Conservation (phyloP, 1,140 invertebrate genomes). For the Lordiphosa mommai region DNA sequence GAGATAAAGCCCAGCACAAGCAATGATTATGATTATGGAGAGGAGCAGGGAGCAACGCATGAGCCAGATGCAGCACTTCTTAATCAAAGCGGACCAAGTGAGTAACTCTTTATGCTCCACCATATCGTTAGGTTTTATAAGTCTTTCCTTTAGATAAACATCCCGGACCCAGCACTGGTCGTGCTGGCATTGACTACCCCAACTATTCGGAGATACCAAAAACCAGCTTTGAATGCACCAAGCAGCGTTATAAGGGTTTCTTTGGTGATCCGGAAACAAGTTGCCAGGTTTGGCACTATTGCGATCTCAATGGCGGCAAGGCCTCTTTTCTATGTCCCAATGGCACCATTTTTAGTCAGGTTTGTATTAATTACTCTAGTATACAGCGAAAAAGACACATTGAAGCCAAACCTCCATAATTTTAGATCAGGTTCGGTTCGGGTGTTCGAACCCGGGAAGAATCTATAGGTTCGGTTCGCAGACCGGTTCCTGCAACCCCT, state of each 20-base stretch:
- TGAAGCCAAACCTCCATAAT: too few species aligned
- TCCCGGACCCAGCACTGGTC: slow-evolving; percentile 84
- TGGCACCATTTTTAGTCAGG: slow-evolving; percentile 94
- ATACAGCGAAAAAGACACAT: too few species aligned
- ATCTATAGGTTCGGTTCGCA: too few species aligned
- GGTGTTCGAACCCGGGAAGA: too few species aligned
- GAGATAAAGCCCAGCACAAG: slow-evolving; percentile 32
- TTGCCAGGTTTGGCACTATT: slow-evolving; percentile 95
- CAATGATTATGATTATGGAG: slow-evolving; percentile 63
- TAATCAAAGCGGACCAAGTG: slow-evolving; percentile 55
- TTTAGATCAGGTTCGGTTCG: too few species aligned
- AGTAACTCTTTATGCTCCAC: slow-evolving; percentile 13
- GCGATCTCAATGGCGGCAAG: slow-evolving; percentile 93
- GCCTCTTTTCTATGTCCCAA: slow-evolving; percentile 95
- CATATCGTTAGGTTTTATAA: too few species aligned
- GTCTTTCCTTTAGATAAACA: slow-evolving; percentile 54
- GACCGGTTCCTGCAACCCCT: too few species aligned
- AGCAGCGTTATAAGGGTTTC: slow-evolving; percentile 93
- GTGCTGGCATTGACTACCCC: slow-evolving; percentile 91
- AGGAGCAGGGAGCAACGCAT: slow-evolving; percentile 20
- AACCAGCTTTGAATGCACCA: slow-evolving; percentile 90
- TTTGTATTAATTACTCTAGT: background rate
- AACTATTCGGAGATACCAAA: slow-evolving; percentile 87
- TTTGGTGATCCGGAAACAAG: slow-evolving; percentile 92
- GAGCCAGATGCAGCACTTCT: slow-evolving; percentile 22